A percentile compares a stretch with the other conserved stretches of the same genome.
phyloP scores from a whole-genome alignment of 2,113 vertebrate genomes.

The Melanerpes aurifrons region DNA sequence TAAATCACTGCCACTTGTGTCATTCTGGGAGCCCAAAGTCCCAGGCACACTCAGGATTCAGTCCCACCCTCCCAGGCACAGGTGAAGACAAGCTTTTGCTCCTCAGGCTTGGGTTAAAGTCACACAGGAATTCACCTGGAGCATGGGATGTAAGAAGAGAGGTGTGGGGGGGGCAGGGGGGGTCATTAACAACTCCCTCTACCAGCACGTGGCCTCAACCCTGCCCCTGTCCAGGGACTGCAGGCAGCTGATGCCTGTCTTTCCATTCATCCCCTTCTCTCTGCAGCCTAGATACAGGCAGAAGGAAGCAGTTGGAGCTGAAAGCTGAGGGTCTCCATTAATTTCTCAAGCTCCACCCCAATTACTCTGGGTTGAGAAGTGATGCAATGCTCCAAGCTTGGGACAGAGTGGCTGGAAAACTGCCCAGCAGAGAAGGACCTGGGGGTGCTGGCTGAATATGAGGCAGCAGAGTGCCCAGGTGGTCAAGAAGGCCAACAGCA shows the following conservation, averaged over 20 bases:
- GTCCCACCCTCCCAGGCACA: neutral
- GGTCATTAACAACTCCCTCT: neutral
- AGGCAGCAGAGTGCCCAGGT: too few species aligned
- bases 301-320: neutral
- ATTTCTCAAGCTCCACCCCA: neutral
- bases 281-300: neutral
- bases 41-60: neutral
- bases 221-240: neutral
- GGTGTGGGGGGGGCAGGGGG: neutral
- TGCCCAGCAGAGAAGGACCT: too few species aligned
- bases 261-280: neutral
- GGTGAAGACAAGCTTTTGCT: neutral
- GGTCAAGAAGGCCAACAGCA: too few species aligned
- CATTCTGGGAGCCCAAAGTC: neutral
- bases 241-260: neutral
- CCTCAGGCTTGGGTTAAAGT: neutral
- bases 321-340: accelerated
- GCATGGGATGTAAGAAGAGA: neutral
- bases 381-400: neutral
- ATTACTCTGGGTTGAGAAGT: neutral
- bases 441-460: too few species aligned
- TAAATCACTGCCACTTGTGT: neutral
- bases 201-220: neutral
- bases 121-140: neutral
- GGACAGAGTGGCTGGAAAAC: too few species aligned